Evolutionary conservation across 2,113 vertebrate genomes (phyloP), one percentile per base, ranked within the genome.

Genomic region (Sander lucioperca): DNA sequence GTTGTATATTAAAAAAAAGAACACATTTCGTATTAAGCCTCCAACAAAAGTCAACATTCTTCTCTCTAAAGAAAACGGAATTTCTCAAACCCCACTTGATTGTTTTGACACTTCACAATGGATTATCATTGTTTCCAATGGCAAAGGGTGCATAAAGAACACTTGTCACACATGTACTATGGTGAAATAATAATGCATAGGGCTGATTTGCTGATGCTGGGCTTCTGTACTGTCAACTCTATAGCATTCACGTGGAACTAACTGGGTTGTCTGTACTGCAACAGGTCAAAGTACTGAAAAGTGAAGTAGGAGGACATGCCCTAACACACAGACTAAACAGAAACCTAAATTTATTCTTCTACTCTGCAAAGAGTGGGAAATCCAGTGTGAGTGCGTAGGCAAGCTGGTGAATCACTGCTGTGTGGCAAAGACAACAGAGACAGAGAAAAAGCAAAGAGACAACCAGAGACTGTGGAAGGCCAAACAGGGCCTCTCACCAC

Each of bases 351-450:
- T 14, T 89, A 84, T 70, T 74, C 70, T 70, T 30, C 53, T 68
- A 2, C 63, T 74, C 74, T 65, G 50, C 50, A 85, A 78, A 80
- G 75, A 93, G 82, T 88, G 82, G 85, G 89, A 84, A 90, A 86
- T 86, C 88, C 89, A 91, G 54, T 74, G 79, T n/a, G 74, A 88
- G 81, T 88, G 91, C 82, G 91, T 93, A 84, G 91, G 89, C 89
- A 89, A 84, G 84, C 80, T 83, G 76, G 87, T 93, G 92, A 93
- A 88, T 89, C 91, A 90, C 79, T 83, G 83, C 83, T 90, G 87
- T 77, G 85, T 85, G 79, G 86, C 86, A 87, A 90, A 88, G 86
- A 91, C 74, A 92, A 88, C 85, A 90, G 51, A 85, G 74, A 85
- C 74, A 71, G 59, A 48, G 36, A 79, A 66, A 80, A 66, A 10